Evolutionary conservation across 2,797 vertebrate species (phyloP), one percentile per base, ranked within the genome.

Genomic region (Ambastaia sidthimunki): DNA sequence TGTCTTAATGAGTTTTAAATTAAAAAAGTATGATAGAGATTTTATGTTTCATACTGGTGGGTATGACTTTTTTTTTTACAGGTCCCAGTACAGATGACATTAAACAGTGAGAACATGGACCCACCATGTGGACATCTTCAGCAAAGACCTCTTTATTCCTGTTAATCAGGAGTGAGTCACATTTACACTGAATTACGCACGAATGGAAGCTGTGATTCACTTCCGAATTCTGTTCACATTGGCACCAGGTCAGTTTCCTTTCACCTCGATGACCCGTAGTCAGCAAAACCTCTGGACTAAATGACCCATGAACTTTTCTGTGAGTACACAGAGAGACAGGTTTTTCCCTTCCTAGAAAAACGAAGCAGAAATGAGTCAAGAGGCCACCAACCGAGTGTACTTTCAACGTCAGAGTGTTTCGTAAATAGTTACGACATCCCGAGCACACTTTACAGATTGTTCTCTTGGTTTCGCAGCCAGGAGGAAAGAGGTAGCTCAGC

Each of bases 41-140:
- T 6, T 34, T 23, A 9, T 12, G n/a, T 63, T 68, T 44, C 18
- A 21, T 31, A 13, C 41, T 23, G 3, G 15, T 21, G 2, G 37
- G 1, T 71, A 3, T 59, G 15, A 59, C 2, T 23, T 68, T 68
- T 65, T 7, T 68, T 59, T 5, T 50, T 52, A n/a, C 86, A 98
- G 97, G 28, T 86, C 84, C 0, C 93, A 94, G 3, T 93, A 95
- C 76, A 91, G 90, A 88, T 92, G 97, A 80, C 97, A 99, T 83
- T 95, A 92, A 87, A 93, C 96, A 89, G 97, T 98, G 78, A 96
- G 92, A 92, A 98, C 95, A 0, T 99, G 97, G 97, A 99, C 97
- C n/a, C 94, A 97, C 21, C 93, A 95, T 47, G 93, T 98, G 63
- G 97, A 97, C 89, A 95, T 99, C 71, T 99, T 98, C 90, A 94